phyloP scores from a whole-genome alignment of 2,797 vertebrate genomes.

The Coregonus ussuriensis region DNA sequence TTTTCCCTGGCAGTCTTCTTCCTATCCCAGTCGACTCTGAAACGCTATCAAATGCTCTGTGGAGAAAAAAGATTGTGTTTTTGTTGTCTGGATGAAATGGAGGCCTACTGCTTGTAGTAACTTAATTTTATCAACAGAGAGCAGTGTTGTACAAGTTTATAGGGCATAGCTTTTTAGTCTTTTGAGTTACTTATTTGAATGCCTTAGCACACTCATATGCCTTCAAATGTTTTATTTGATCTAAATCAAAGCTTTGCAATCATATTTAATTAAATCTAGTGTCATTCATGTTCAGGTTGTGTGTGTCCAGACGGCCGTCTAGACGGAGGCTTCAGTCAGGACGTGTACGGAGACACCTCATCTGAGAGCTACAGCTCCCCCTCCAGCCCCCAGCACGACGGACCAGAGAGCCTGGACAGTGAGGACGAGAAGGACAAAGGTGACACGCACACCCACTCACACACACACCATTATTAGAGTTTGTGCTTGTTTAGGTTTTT shows the following conservation, averaged over 20 bases:
- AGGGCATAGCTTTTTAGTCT: background rate
- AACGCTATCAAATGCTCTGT: background rate
- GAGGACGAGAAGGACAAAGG: slow-evolving; percentile 89
- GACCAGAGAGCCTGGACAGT: slow-evolving; percentile 88
- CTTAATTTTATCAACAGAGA: background rate
- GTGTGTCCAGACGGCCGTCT: slow-evolving; percentile 44
- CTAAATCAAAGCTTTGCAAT: background rate
- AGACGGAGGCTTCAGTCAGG: slow-evolving; percentile 79
- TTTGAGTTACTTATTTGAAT: background rate
- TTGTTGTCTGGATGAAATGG: background rate
- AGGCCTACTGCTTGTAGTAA: background rate
- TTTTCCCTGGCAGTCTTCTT: background rate
- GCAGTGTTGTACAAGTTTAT: background rate
- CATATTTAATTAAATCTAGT: background rate
- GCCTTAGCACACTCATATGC: background rate
- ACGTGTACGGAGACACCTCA: slow-evolving; percentile 88
- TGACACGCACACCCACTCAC: slow-evolving; percentile 11
- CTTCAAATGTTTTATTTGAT: background rate
- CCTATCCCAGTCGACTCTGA: background rate
- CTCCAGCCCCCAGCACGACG: slow-evolving; percentile 87
- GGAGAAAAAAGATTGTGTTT: background rate
- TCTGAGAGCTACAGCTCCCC: slow-evolving; percentile 95
- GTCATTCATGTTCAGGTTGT: slow-evolving; percentile 10
- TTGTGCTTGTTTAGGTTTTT: background rate
- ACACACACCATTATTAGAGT: background rate